Percentiles rank a stretch among this genome's conserved stretches.
Evolutionary conservation across 2,797 vertebrate genomes (phyloP).

Genomic region (Odontamblyopus rebecca): DNA sequence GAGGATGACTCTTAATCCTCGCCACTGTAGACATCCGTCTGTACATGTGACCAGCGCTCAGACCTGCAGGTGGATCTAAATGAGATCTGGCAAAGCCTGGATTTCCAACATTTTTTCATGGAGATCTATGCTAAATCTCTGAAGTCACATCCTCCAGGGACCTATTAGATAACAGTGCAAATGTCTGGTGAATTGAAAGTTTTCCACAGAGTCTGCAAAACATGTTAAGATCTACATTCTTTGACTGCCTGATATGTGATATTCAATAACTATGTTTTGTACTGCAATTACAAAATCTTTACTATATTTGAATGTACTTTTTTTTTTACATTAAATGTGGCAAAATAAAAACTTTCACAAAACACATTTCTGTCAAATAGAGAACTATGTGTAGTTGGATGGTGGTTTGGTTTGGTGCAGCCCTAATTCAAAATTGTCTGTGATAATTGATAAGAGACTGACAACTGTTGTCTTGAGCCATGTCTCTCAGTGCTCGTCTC

Average conservation of each 20-base stretch:
- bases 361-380: too few species aligned
- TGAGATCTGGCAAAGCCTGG: conserved; percentile 70
- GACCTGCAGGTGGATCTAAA: conserved; percentile 69
- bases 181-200: background rate
- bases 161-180: conserved; percentile 14
- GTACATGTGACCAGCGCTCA: conserved; percentile 51
- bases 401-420: too few species aligned
- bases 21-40: conserved; percentile 62
- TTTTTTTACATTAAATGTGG: too few species aligned
- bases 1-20: conserved; percentile 60
- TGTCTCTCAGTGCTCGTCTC: conserved; percentile 36
- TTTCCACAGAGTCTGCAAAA: conserved; percentile 14
- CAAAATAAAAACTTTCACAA: too few species aligned
- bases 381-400: too few species aligned
- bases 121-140: conserved; percentile 45
- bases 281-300: too few species aligned
- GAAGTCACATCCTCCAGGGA: conserved; percentile 29
- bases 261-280: too few species aligned
- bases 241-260: too few species aligned
- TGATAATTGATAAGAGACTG: conserved; percentile 50
- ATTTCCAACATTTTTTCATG: conserved; percentile 59
- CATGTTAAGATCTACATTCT: conserved; percentile 36
- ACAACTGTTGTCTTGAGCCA: conserved; percentile 59
- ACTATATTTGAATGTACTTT: too few species aligned
- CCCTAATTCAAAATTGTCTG: conserved; percentile 14